Evolutionary conservation across 92 coral and sea anemone genomes (phyloP), one percentile per base, ranked within the genome.

Genomic region (Phenganax subtilis): DNA sequence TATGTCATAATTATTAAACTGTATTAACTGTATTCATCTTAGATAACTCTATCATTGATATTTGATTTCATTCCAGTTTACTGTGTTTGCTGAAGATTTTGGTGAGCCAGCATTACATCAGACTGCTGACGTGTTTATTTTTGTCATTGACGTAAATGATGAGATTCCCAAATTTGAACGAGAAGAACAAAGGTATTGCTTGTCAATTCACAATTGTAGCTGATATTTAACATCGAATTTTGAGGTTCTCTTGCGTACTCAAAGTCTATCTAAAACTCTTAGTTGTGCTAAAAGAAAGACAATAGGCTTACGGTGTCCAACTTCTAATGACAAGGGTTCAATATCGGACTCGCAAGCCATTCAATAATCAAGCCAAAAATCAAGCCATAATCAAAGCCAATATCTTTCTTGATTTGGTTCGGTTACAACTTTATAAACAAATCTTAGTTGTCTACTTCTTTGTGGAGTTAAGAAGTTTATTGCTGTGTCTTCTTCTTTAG

Each of bases 141-240:
- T 71, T 67, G 84, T 96, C 20, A 82, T 75, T 10, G 97, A 96
- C 71, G 90, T 92, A 51, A 90, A 96, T 76, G 99, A 96, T 84
- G 91, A 85, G 73, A 16, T 65, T 54, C 99, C 97, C 17, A 31
- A 80, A 27, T 54, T 64, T 63, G 62, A 63, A 30, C 61, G 31
- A 68, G 61, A 20, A 16, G 67, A 31, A 66, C 55, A 31, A 2
- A 54, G 51, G 58, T 78, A 47, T 20, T 56, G 75, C 3, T 17
- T 62, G 11, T 0, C 51, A 25, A 54, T 4, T 37, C 47, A 37
- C 47, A 37, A 37, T 37, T 2, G 47, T 37, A 5, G 47, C 47
- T 37, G 47, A 37, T 37, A 1, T 37, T 37, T 37, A 37, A 37
- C 5, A 37, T 37, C 47, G 47, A 37, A 37, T 37, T 37, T 37